These are phyloP conservation scores for Drosophila lutescens DNA, from an alignment of 2,888 invertebrate genomes.

Conservation along the genomic window DNA sequence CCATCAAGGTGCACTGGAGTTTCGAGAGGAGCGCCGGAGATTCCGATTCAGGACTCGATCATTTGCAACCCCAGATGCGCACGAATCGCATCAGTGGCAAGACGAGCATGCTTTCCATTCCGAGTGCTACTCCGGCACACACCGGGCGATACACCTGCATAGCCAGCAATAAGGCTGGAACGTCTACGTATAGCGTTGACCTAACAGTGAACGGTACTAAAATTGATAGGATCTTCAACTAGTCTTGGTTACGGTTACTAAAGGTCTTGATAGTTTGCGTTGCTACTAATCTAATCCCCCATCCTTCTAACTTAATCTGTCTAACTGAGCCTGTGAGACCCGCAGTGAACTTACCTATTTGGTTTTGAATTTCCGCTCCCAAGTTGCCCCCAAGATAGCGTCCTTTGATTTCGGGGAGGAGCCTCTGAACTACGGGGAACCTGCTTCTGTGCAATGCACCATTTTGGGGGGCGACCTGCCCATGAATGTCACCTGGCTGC, in stretches of 20 bases:
- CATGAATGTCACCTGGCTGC: slow-evolving; percentile 87
- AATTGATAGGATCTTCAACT: neutral
- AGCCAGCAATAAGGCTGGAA: slow-evolving; percentile 90
- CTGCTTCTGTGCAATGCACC: slow-evolving; percentile 87
- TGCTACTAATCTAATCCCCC: slow-evolving; percentile 37
- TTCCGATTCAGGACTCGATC: slow-evolving; percentile 59
- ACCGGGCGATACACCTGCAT: slow-evolving; percentile 91
- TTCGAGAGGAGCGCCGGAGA: slow-evolving; percentile 80
- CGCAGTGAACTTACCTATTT: slow-evolving; percentile 9
- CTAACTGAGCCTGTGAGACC: slow-evolving; percentile 24
- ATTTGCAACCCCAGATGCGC: slow-evolving; percentile 84
- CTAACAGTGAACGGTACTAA: slow-evolving; percentile 87
- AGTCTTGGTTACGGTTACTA: slow-evolving; percentile 29
- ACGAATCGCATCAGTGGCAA: slow-evolving; percentile 87
- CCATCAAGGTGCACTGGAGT: slow-evolving; percentile 89
- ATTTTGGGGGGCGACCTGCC: slow-evolving; percentile 88
- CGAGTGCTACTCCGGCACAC: slow-evolving; percentile 87
- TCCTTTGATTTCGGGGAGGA: slow-evolving; percentile 87
- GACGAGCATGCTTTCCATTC: slow-evolving; percentile 87
- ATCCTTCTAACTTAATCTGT: slow-evolving; percentile 16
- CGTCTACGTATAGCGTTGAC: slow-evolving; percentile 85
- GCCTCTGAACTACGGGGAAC: slow-evolving; percentile 87
- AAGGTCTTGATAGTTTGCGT: slow-evolving; percentile 21
- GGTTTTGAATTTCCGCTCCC: neutral
- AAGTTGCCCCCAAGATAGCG: slow-evolving; percentile 86